These are phyloP conservation scores for Tetragonula carbonaria DNA, from an alignment of 2,888 invertebrate species.

Conservation along the genomic window DNA sequence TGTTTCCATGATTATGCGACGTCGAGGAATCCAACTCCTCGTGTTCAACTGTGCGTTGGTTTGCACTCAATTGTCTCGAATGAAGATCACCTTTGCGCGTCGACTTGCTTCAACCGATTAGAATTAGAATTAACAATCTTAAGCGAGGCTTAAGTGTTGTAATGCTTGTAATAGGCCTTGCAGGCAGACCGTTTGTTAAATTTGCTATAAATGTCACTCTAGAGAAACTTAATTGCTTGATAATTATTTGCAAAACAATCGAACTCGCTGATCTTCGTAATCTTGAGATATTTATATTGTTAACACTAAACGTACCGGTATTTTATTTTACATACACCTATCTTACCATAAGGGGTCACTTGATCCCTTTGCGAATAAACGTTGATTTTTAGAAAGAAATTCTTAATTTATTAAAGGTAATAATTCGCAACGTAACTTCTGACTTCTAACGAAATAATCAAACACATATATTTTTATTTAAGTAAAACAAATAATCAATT, in stretches of 20 bases:
- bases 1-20: conserved; percentile 4
- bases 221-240: neutral
- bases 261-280: neutral
- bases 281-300: neutral
- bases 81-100: neutral
- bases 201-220: too few relatives aligned
- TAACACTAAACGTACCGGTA: neutral
- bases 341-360: too few relatives aligned
- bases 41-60: neutral
- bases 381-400: too few relatives aligned
- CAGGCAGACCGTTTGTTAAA: neutral
- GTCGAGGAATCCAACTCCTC: neutral
- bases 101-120: neutral
- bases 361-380: too few relatives aligned
- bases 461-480: too few relatives aligned
- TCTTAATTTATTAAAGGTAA: too few relatives aligned
- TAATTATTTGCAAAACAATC: neutral
- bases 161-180: neutral
- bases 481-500: too few relatives aligned
- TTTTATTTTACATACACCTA: too few relatives aligned
- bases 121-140: conserved; percentile 12
- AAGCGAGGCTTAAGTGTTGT: conserved; percentile 15
- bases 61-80: neutral
- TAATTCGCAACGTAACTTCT: too few relatives aligned
- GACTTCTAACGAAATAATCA: too few relatives aligned